Percentiles rank a stretch among this genome's conserved stretches.
These are phyloP conservation scores for Aphidoletes aphidimyza DNA, from an alignment of 2,888 invertebrate genomes.

Conservation along the genomic window DNA sequence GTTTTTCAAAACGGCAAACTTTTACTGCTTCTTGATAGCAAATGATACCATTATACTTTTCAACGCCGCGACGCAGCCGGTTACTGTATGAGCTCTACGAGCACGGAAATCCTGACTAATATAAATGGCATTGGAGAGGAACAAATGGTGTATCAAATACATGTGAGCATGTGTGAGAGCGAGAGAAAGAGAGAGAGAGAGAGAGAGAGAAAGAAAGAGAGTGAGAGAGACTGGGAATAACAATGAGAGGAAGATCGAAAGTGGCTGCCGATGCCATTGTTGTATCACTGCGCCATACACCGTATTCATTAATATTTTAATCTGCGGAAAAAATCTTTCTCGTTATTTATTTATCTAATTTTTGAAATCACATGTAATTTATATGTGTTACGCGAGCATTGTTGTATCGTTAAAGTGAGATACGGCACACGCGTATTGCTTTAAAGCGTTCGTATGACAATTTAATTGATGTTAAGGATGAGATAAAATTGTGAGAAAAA, in stretches of 20 bases:
- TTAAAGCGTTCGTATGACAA: neutral
- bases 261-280: neutral
- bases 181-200: too few species aligned
- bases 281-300: neutral
- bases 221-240: too few species aligned
- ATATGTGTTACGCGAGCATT: neutral
- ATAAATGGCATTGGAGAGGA: neutral
- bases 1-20: conserved; percentile 31
- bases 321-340: conserved; percentile 25
- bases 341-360: conserved; percentile 45
- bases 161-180: neutral
- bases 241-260: too few species aligned
- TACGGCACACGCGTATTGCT: neutral
- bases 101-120: neutral
- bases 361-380: conserved; percentile 41
- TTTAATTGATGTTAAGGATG: neutral
- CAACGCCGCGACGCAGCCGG: neutral
- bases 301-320: conserved; percentile 44
- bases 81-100: neutral
- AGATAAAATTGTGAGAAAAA: neutral
- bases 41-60: conserved; percentile 14
- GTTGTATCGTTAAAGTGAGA: too few species aligned
- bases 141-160: neutral
- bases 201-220: too few species aligned
- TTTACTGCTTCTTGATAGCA: neutral